Evolutionary conservation across 1,140 invertebrate genomes (phyloP), one percentile per base, ranked within the genome.

Genomic region (Eumaeus atala): DNA sequence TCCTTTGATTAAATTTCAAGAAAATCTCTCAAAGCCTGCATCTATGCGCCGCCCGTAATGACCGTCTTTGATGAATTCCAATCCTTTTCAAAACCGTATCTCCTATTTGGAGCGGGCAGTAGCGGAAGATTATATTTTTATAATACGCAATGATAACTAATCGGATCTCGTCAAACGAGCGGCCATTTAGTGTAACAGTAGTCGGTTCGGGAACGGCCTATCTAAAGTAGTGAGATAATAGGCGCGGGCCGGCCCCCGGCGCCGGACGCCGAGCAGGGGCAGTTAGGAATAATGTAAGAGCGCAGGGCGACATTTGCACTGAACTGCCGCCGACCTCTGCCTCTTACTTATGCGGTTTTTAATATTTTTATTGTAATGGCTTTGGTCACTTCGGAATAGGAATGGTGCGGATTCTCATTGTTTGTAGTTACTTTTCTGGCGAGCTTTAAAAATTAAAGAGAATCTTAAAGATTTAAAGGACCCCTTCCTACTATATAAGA

Each of bases 331-430:
- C 76, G 81, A 85, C 82, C 83, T 85, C 73, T 71, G 71, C 70
- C 78, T 82, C 77, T 86, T 84, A 86, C 83, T 86, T 86, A 86
- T 86, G 78, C 78, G 81, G 81, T 86, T 86, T 86, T 86, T 86
- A 84, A 84, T 84, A 84, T 84, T 87, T 84, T 84, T 87, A 87
- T 87, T 84, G 83, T 76, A 84, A 83, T 84, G 61, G 71, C 61
- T 62, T 63, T 70, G 69, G 72, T 70, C 75, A 74, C 49, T 64
- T 48, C 42, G n/a, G 62, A 38, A 64, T 48, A 64, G 42, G 40
- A 60, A 58, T 64, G 56, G 51, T 12, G 47, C 70, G 55, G 66
- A 69, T 40, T 28, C 2, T 28, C 21, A 28, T 28, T 28, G 21
- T 28, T 28, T 28, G n/a, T 28, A 2, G 21, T 28, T 28, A 28